Base-by-base conservation (phyloP, 2,113 vertebrate species). In the Oncorhynchus nerka region DNA sequence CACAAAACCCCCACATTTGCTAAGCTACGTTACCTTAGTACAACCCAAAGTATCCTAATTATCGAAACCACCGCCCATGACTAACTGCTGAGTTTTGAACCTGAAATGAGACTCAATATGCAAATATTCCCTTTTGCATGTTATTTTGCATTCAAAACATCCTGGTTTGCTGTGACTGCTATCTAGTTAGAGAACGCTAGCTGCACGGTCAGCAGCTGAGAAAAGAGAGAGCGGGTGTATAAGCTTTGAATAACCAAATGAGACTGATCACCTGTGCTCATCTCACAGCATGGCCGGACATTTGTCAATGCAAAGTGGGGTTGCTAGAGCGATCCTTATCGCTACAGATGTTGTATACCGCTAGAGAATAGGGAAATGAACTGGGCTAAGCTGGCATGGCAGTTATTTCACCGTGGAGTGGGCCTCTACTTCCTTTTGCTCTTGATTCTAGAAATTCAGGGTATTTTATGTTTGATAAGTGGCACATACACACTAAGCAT, bases 241-340 rank as follows among this genome's bases (percentile, higher is more conserved):
- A 16, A 75, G 73, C 81, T 93, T 94, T 94, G 93, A 92, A 92
- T 94, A 93, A 86, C 49, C 93, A 93, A 93, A 93, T 93, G 39
- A 84, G 70, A 74, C 24, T 85, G 78, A 80, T 89, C 81, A 85
- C 76, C 68, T 78, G 68, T 65, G 32, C 75, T 61, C 81, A 86
- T 91, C 89, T 84, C 68, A 77, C 77, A 73, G 70, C 70, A 49
- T 67, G 26, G 32, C 7, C 3, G 16, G 68, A 15, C 78, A 77
- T 86, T 85, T 83, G 51, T 78, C 20, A 76, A 93, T 93, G 92
- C 91, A 94, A 94, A 94, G 84, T 71, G 81, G 65, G 66, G 74
- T 68, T 86, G 73, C 26, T 81, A 76, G 75, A 76, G 68, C 16
- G 82, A 90, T 90, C 85, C 74, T 85, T 91, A 92, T 92, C 88